Base-by-base conservation (phyloP, 1,140 invertebrate species). In the Trichoplusia ni region DNA sequence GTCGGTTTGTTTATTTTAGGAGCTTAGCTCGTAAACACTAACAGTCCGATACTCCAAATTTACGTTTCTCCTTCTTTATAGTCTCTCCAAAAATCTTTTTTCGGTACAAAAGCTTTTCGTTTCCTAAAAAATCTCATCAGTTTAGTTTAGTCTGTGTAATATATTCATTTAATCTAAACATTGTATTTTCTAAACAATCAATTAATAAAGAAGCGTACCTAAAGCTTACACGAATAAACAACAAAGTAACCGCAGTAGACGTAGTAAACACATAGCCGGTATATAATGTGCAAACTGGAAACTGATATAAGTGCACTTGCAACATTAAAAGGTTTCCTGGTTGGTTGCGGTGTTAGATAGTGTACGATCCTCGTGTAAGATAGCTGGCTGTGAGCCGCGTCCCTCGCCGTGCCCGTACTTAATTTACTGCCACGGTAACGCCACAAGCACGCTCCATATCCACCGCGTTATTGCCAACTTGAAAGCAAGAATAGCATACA, bases 351-450 rank as follows among this genome's bases (percentile, higher is more conserved):
- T 51, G 60, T 46, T 33, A 37, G 54, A 76, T 75, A 75, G 77
- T 60, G 75, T 81, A 79, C 70, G 79, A 82, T 84, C 68, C 70
- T 59, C 14, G 58, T 46, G 29, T 65, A 54, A 77, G 81, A 89
- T 83, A 86, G 75, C 77, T 81, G 69, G 59, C 67, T 62, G 61
- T 47, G 47, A 59, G 63, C 25, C 42, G 31, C 69, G 64, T 40
- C 67, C 40, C 70, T 61, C 58, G 63, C 62, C 72, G 67, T 76
- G 63, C 62, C 21, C 75, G 67, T 77, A 77, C 81, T 84, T 87
- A 87, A 89, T 89, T 89, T 89, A 89, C 84, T 85, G 82, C 82
- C 78, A 79, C 77, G 82, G 84, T 81, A 87, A 86, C 83, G 86
- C 84, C 86, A 89, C 75, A 73, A 86, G 77, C 86, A 87, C 83